Base-by-base conservation (phyloP, 2,797 vertebrate genomes). In the Sandelia bainsii region DNA sequence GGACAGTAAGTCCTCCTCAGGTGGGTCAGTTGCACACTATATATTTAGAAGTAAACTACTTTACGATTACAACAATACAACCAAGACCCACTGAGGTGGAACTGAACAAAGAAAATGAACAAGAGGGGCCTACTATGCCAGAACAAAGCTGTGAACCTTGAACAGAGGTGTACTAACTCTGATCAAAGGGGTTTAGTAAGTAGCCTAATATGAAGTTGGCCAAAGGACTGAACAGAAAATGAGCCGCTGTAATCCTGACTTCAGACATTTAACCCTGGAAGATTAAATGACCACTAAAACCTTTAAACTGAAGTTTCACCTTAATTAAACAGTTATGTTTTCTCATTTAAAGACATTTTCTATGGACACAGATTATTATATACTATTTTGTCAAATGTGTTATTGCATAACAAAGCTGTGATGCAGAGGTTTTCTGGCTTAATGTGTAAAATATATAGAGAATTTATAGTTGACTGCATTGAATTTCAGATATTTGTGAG, bases 121-220 rank as follows among this genome's bases (percentile, higher is more conserved):
- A n/a, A 20, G 2, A 5, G 57, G 42, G 42, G 17, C 23, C 32
- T 52, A 7, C 8, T 37, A 1, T 25, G 25, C 19, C 58, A 59
- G 20, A 46, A 42, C 39, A 40, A 62, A 72, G 63, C 51, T 39
- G 14, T 50, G 32, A 68, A 25, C n/a, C 6, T 29, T 16, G 53
- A 20, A 64, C 20, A 13, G 50, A 46, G 29, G 46, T 16, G 40
- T 4, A 42, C 34, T 56, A 7, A 57, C 62, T 45, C 40, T 16
- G 67, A 75, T 75, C 60, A 72, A 75, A 81, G 69, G 37, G 64
- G 32, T 77, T 77, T 61, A 76, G 40, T 27, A 60, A n/a, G 9
- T 29, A 46, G 65, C 60, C 51, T 81, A 74, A 81, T 69, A 34
- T 65, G 50, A 78, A 14, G 56, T 64, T 69, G 68, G 62, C 60